Evolutionary conservation across 2,888 invertebrate species (phyloP).

Genomic region (Andrena camellia): DNA sequence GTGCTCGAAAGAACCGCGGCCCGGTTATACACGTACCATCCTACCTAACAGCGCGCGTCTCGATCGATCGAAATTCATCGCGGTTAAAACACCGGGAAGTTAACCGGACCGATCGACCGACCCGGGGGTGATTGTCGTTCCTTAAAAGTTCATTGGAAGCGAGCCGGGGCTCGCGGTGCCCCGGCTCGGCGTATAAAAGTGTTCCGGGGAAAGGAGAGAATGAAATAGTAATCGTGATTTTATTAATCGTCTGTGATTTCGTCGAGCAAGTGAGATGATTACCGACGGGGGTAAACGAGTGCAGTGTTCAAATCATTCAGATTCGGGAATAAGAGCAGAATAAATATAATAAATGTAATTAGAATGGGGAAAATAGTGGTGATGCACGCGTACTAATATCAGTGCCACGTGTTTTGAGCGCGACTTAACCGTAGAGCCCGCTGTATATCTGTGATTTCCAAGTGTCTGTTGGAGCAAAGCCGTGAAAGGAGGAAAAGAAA

Average conservation of each 20-base stretch:
- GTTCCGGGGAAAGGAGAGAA: background rate
- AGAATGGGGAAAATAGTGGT: conserved; percentile 42
- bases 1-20: conserved; percentile 70
- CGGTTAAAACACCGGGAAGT: background rate
- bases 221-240: conserved; percentile 6
- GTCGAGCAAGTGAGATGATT: conserved; percentile 49
- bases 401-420: conserved; percentile 68
- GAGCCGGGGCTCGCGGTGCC: background rate
- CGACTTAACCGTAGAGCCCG: conserved; percentile 43
- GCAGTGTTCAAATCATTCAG: conserved; percentile 58
- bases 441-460: conserved; percentile 67
- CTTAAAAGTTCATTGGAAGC: background rate
- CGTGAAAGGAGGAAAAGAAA: background rate
- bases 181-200: conserved; percentile 2
- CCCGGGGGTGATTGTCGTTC: background rate
- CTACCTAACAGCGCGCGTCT: background rate
- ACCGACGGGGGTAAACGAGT: conserved; percentile 54
- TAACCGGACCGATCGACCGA: background rate
- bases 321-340: conserved; percentile 13
- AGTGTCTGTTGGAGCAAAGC: conserved; percentile 60
- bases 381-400: conserved; percentile 39
- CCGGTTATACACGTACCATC: conserved; percentile 16
- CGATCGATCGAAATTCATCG: conserved; percentile 13
- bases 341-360: conserved; percentile 12
- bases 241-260: conserved; percentile 66